A percentile compares a stretch with the other conserved stretches of the same genome.
Evolutionary conservation across 2,797 vertebrate species (phyloP).

Genomic region (Myoxocephalus aenaeus): DNA sequence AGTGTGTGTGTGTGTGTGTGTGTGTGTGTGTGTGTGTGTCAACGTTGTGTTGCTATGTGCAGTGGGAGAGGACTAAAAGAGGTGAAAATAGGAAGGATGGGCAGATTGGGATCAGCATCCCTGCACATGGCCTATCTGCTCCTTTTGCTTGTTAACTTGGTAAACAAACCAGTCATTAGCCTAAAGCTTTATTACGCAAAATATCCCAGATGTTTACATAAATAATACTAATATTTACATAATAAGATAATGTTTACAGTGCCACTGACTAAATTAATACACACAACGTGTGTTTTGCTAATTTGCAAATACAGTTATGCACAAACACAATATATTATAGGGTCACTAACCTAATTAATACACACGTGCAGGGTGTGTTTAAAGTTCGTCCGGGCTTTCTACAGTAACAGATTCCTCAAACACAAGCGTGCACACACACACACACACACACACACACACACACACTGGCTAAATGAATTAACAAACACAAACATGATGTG

Average conservation of each 20-base stretch:
- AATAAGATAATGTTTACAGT: constrained; percentile 57
- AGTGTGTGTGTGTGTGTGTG: not conserved
- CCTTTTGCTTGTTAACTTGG: constrained; percentile 32
- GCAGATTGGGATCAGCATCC: constrained; percentile 27
- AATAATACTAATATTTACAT: constrained; percentile 63
- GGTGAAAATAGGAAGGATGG: not conserved
- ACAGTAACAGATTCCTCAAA: constrained; percentile 1
- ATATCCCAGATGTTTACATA: constrained; percentile 53
- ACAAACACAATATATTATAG: constrained; percentile 32
- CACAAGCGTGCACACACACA: not conserved
- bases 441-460: constrained; percentile 29
- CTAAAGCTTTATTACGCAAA: constrained; percentile 38
- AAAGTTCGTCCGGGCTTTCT: not conserved
- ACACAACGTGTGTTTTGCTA: constrained; percentile 3
- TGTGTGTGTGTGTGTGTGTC: not conserved
- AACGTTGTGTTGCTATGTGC: not conserved
- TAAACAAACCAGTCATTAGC: constrained; percentile 65
- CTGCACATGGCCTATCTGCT: constrained; percentile 25
- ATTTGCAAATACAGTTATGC: constrained; percentile 30
- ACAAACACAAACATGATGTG: constrained; percentile 77
- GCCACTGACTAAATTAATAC: constrained; percentile 34
- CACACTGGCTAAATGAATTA: constrained; percentile 62
- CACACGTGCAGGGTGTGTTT: constrained; percentile 10
- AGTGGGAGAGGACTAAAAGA: constrained; percentile 1
- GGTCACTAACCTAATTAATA: constrained; percentile 58